These are phyloP conservation scores for Callospermophilus lateralis DNA, from an alignment of 2,113 vertebrate genomes.

Conservation along the genomic window DNA sequence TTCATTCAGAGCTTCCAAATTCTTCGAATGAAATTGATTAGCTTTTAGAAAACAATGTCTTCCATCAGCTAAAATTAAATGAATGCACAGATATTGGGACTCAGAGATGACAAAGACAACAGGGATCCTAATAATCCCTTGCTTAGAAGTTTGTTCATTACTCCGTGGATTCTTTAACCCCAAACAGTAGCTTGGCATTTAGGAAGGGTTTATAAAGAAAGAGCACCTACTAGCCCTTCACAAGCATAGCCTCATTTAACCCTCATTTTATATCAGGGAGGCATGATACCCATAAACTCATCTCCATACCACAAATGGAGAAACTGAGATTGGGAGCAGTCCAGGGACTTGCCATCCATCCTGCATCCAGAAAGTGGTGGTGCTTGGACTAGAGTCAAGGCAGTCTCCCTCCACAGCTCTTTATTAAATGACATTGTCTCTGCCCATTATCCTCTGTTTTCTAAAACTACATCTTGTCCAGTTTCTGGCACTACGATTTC, in stretches of 20 bases:
- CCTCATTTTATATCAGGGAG: background rate
- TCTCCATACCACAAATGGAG: fast-evolving
- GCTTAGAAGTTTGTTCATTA: fast-evolving
- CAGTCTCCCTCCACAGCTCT: background rate
- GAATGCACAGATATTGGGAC: background rate
- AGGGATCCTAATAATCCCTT: background rate
- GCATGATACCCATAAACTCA: background rate
- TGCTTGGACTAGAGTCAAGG: background rate
- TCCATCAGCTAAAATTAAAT: slow-evolving; percentile 20
- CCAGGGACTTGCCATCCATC: too few species aligned
- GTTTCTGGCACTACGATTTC: background rate
- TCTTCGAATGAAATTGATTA: background rate
- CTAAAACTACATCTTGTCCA: background rate
- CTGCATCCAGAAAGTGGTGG: background rate
- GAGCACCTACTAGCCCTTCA: background rate
- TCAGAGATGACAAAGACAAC: background rate
- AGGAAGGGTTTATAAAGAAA: background rate
- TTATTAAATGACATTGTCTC: too few species aligned
- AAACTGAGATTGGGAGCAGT: background rate
- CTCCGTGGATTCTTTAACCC: background rate
- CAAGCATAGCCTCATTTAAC: background rate
- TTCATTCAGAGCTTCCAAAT: slow-evolving; percentile 52
- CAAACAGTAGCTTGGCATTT: background rate
- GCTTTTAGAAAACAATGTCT: background rate
- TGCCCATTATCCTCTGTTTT: background rate